Conservation (phyloP, 1,140 invertebrate species). For the Platyura marginata region DNA sequence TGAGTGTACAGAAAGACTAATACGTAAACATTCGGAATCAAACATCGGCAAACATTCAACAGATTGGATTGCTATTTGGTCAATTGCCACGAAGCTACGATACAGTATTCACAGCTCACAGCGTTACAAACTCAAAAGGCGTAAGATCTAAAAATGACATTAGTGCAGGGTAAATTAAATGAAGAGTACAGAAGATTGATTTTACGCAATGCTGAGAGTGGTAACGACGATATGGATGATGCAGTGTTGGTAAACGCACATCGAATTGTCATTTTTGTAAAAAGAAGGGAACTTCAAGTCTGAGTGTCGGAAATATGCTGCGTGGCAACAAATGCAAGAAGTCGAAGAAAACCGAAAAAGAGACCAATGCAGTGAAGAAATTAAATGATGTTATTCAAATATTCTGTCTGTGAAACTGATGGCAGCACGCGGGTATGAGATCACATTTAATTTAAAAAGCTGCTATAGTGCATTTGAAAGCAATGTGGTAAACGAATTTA, state of each 20-base stretch:
- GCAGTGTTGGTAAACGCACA: not conserved
- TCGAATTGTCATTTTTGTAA: not conserved
- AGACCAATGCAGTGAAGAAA: not conserved
- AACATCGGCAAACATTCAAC: not conserved
- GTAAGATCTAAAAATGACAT: not conserved
- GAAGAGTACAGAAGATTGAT: not conserved
- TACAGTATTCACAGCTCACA: not conserved
- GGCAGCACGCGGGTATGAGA: too few species aligned
- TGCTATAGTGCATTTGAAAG: too few species aligned
- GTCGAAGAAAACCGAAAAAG: not conserved
- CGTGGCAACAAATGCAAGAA: not conserved
- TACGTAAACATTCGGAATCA: not conserved
- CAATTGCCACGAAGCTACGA: not conserved
- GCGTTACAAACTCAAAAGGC: not conserved
- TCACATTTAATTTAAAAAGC: too few species aligned
- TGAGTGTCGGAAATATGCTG: not conserved
- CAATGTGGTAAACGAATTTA: too few species aligned
- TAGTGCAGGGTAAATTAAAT: not conserved
- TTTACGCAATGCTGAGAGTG: not conserved
- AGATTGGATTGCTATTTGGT: not conserved
- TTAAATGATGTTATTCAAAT: not conserved
- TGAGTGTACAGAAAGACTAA: not conserved
- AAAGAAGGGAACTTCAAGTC: not conserved
- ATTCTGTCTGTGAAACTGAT: too few species aligned
- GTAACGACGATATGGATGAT: not conserved